Base-by-base conservation (phyloP, 1,140 invertebrate genomes). In the Choristoneura fumiferana region DNA sequence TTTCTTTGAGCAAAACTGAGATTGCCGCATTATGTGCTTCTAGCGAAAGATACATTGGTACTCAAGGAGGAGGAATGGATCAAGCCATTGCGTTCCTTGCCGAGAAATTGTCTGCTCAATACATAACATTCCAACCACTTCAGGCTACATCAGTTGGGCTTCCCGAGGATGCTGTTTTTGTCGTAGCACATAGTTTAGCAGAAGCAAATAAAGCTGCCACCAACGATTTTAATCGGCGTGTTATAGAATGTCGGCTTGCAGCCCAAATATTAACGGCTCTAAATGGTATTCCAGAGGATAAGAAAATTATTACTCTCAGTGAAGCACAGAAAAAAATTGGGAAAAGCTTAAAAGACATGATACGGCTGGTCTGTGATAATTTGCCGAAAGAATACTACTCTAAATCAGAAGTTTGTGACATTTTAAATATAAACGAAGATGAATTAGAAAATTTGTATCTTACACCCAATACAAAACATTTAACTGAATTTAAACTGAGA, bases 61-160 rank as follows among this genome's bases (percentile, higher is more conserved):
- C 96, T 6, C 93, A 98, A 89, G 98, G 98, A 22, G 99, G 98
- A 36, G 98, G 98, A 64, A 99, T 99, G 99, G 99, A 99, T 87
- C 99, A 99, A 90, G 98, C 98, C 0, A 99, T 99, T 73, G 96
- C 96, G 52, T 97, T 99, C 88, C 92, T 99, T 13, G 98, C 96
- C 1, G 93, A 95, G 78, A 87, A 93, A 84, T 97, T 95, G 62
- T 94, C 92, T 71, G 97, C 97, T 0, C 96, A 97, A 81, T 91
- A 97, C 63, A 99, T 99, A 67, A 95, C 98, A 70, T 99, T 99
- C 90, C 93, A 97, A 77, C 98, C 98, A 0, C 82, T 99, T 9
- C 91, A 91, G 62, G 93, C 94, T 4, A 92, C 91, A 34, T 93
- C 97, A 72, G 94, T 99, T 2, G 84, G 82, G 0, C 82, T 99